Percentiles rank a stretch among this genome's conserved stretches.
Conservation (phyloP, 2,113 vertebrate species). For the Leucopsar rothschildi region DNA sequence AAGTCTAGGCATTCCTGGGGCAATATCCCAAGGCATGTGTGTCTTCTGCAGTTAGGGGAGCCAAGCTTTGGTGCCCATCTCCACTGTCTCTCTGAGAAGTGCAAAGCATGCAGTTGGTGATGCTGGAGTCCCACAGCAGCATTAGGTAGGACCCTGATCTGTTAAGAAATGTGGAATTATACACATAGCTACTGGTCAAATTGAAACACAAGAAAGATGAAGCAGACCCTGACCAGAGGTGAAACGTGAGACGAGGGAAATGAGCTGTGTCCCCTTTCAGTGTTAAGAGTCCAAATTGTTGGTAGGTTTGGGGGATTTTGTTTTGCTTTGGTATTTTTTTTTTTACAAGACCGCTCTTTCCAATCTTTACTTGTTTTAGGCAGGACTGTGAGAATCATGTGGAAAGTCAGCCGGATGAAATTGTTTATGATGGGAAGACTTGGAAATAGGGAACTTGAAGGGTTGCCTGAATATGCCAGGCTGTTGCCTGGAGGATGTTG, state of each 20-base stretch:
- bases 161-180: not conserved
- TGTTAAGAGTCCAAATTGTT: not conserved
- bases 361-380: not conserved
- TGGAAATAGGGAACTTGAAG: not conserved
- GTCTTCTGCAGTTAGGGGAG: not conserved
- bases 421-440: not conserved
- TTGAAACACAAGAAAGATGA: not conserved
- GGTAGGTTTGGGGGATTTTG: not conserved
- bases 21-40: not conserved
- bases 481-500: not conserved
- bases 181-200: not conserved
- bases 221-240: not conserved
- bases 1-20: not conserved
- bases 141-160: not conserved
- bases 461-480: not conserved
- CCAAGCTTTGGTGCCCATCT: not conserved
- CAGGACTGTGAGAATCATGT: not conserved
- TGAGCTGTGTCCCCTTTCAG: fast-evolving
- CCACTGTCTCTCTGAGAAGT: not conserved
- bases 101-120: fast-evolving
- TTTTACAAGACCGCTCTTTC: not conserved
- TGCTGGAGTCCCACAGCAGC: not conserved
- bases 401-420: not conserved
- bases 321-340: not conserved
- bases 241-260: not conserved